These are phyloP conservation scores for Cromileptes altivelis DNA, from an alignment of 2,113 vertebrate genomes.

Conservation along the genomic window DNA sequence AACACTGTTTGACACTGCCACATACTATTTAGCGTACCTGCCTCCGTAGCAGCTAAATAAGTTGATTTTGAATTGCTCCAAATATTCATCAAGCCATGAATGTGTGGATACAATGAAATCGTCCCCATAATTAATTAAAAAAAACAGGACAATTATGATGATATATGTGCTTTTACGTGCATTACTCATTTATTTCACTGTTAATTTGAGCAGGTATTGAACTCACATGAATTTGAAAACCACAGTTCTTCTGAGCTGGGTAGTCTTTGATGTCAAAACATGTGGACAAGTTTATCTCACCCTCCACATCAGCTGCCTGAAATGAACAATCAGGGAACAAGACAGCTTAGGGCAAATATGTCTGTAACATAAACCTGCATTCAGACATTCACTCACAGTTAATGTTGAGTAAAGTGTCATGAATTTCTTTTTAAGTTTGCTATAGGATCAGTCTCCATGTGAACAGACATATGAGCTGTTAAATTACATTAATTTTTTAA, in stretches of 20 bases:
- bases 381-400: slow-evolving; percentile 5
- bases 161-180: background rate
- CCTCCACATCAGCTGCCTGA: slow-evolving; percentile 91
- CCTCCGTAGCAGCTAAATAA: background rate
- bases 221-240: slow-evolving; percentile 93
- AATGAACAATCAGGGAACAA: slow-evolving; percentile 11
- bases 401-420: slow-evolving; percentile 2
- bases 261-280: slow-evolving; percentile 91
- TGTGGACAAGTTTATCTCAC: slow-evolving; percentile 90
- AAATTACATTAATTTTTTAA: background rate
- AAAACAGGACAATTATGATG: no score
- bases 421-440: no score
- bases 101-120: background rate
- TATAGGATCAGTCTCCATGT: background rate
- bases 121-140: no score
- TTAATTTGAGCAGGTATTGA: background rate
- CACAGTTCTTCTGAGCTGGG: slow-evolving; percentile 90
- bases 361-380: background rate
- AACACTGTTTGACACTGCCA: background rate
- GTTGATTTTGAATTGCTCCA: background rate
- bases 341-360: background rate
- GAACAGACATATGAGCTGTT: background rate
- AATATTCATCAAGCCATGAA: background rate
- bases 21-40: background rate
- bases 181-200: background rate